Base-by-base conservation (phyloP, 2,113 vertebrate genomes). In the Percina caprodes region DNA sequence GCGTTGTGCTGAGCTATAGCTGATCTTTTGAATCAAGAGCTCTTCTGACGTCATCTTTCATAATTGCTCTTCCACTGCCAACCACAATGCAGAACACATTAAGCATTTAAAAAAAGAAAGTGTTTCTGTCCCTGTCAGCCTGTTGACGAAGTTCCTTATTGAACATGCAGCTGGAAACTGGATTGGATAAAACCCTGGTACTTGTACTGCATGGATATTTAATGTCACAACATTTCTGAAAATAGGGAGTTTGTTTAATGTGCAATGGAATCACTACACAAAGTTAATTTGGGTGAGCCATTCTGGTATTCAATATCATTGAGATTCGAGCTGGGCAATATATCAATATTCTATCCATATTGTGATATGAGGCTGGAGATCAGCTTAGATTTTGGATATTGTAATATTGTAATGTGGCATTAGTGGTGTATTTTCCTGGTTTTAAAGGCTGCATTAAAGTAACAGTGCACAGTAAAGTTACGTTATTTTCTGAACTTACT, bases 21-120 rank as follows among this genome's bases (percentile, higher is more conserved):
- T 45, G 61, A 74, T 67, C 71, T 54, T 69, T 45, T 56, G 9
- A 70, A 56, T 69, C 46, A 62, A 56, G 16, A 30, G 39, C 74
- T 66, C 23, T 3, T 52, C 46, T 61, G 19, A 60, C 66, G 11
- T 63, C 45, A 70, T 79, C 52, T 14, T 21, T 54, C 16, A 21
- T 21, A n/a, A 62, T 67, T 77, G 58, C 16, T 48, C 70, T 68
- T 54, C 75, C 14, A 24, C 8, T 33, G 24, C 26, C 46, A n/a
- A 59, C 61, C 0, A 21, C 5, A 0, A 15, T 61, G 54, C 35
- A 49, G 48, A 83, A 13, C 13, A 58, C 6, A 23, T 45, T 33
- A 4, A 66, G 14, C 21, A 54, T 58, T 10, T 3, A 52, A 61
- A 42, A 30, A 69, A 26, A 58, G 59, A n/a, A 69, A 54, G n/a